phyloP scores from a whole-genome alignment of 2,113 vertebrate species.

The Bos javanicus region DNA sequence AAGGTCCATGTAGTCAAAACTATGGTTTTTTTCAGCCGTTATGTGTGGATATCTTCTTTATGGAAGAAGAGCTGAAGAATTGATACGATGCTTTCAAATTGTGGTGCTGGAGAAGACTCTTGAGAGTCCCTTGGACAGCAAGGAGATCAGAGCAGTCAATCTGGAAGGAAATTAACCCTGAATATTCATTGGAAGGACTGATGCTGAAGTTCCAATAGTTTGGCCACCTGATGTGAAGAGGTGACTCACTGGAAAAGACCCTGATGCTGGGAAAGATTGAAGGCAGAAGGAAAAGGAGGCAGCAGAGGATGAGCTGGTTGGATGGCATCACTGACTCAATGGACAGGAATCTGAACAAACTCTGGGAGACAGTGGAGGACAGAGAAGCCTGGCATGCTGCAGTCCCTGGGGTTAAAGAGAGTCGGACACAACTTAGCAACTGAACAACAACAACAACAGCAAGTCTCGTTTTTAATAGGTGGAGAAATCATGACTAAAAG shows the following conservation, averaged over 20 bases:
- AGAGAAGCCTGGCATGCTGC: not conserved
- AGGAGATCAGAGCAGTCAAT: not conserved
- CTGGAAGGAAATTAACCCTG: not conserved
- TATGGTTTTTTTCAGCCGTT: not conserved
- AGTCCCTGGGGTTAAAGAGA: not conserved
- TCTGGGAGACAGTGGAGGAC: not conserved
- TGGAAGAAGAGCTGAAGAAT: not conserved
- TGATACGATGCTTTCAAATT: not conserved
- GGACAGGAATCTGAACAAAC: not conserved
- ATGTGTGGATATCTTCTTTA: not conserved
- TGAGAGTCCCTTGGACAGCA: not conserved
- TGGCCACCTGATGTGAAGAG: not conserved
- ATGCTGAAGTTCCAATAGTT: not conserved
- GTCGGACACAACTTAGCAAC: not conserved
- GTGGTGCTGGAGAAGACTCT: not conserved
- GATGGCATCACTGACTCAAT: not conserved
- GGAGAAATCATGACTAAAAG: not conserved
- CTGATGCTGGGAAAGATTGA: not conserved
- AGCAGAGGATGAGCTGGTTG: not conserved
- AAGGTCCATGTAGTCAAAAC: not conserved
- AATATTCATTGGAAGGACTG: not conserved
- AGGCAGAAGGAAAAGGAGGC: not conserved
- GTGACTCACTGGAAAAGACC: not conserved
- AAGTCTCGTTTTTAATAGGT: not conserved
- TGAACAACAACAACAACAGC: not conserved